phyloP scores from a whole-genome alignment of 2,888 invertebrate species.

The Rambutsinella grinnellia region DNA sequence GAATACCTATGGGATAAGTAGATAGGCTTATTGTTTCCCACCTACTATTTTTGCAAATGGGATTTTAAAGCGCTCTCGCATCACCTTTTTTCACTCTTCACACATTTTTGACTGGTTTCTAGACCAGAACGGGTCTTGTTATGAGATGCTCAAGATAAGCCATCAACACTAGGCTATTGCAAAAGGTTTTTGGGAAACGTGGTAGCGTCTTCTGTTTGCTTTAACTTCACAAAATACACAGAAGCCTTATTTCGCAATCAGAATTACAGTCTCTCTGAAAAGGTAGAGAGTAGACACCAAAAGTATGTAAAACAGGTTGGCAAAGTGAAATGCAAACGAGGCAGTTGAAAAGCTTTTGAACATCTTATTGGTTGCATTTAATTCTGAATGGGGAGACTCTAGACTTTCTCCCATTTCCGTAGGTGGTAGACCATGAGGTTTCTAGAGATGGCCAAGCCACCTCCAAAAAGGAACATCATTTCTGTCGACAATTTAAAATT shows the following conservation, averaged over 20 bases:
- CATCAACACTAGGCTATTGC: neutral
- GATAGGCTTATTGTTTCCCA: neutral
- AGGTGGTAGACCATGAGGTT: too few relatives aligned
- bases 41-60: neutral
- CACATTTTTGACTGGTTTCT: neutral
- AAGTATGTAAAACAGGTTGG: too few relatives aligned
- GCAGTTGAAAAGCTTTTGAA: too few relatives aligned
- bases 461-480: too few relatives aligned
- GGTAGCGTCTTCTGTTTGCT: neutral
- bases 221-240: neutral
- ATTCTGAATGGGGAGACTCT: neutral
- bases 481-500: slow-evolving; percentile 39
- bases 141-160: neutral
- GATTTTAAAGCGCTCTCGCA: neutral
- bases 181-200: neutral
- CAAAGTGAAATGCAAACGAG: too few relatives aligned
- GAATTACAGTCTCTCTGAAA: neutral
- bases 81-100: neutral
- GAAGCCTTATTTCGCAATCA: neutral
- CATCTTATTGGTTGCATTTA: neutral
- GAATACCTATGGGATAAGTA: neutral
- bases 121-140: neutral
- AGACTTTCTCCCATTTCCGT: neutral
- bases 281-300: too few relatives aligned
- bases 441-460: too few relatives aligned